phyloP scores from a whole-genome alignment of 1,140 invertebrate genomes.

The Schlechtendalia chinensis region DNA sequence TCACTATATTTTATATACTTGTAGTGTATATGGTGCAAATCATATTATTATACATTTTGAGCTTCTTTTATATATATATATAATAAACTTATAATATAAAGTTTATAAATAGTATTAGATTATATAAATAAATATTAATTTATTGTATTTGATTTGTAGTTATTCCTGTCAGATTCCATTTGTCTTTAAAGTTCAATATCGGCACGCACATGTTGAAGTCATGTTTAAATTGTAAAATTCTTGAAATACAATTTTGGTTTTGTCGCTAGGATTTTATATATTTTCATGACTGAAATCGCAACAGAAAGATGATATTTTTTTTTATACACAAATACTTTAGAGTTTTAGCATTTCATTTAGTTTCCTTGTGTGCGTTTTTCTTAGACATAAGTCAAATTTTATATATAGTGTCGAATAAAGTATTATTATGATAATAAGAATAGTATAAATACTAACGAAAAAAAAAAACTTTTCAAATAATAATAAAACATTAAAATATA shows the following conservation, averaged over 20 bases:
- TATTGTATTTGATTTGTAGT: background rate
- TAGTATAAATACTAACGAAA: background rate
- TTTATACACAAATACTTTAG: too few relatives aligned
- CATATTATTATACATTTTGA: background rate
- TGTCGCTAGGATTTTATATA: too few relatives aligned
- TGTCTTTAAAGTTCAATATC: background rate
- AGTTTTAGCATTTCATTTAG: too few relatives aligned
- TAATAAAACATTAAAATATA: constrained; percentile 5
- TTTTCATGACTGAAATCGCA: too few relatives aligned
- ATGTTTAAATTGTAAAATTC: too few relatives aligned
- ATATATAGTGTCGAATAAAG: background rate
- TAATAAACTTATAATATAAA: background rate
- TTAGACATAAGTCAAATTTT: too few relatives aligned
- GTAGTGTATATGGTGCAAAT: background rate
- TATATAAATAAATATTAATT: constrained; percentile 22
- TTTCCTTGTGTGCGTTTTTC: too few relatives aligned
- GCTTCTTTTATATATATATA: background rate
- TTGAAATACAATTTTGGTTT: too few relatives aligned
- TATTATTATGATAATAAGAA: background rate
- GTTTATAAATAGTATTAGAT: background rate
- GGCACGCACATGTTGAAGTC: too few relatives aligned
- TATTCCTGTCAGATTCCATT: background rate
- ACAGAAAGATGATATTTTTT: too few relatives aligned
- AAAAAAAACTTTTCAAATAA: background rate
- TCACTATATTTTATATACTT: background rate